A percentile compares a stretch with the other conserved stretches of the same genome.
phyloP scores from a whole-genome alignment of 2,113 vertebrate species.

The Antechinus flavipes region DNA sequence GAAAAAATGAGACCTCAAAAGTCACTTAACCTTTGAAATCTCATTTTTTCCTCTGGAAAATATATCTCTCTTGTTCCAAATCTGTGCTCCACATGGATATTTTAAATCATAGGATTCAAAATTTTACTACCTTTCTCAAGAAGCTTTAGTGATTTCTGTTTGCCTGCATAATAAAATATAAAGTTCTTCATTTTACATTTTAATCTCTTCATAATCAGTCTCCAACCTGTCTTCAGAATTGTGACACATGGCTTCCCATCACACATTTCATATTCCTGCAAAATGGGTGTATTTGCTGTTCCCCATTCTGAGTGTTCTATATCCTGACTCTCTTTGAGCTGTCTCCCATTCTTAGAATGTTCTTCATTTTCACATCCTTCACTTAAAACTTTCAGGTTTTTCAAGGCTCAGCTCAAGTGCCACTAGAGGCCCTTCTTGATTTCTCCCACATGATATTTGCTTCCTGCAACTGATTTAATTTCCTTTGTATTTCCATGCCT shows the following conservation, averaged over 20 bases:
- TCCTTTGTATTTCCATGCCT: not conserved
- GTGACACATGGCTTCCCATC: not conserved
- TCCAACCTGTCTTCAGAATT: not conserved
- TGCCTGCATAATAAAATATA: not conserved
- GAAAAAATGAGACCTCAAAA: not conserved
- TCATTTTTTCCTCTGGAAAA: not conserved
- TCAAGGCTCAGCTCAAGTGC: not conserved
- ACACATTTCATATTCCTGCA: not conserved
- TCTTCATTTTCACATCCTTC: not conserved
- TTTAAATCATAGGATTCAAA: not conserved
- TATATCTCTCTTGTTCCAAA: not conserved
- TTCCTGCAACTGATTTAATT: not conserved
- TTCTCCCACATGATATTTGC: not conserved
- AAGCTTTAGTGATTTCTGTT: not conserved
- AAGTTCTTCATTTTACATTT: not conserved
- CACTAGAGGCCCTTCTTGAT: not conserved
- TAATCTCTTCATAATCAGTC: not conserved
- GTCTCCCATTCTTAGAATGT: not conserved
- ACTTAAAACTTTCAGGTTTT: not conserved
- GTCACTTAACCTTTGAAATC: not conserved
- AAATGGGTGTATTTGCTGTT: not conserved
- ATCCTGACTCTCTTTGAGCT: not conserved
- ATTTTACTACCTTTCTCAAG: not conserved
- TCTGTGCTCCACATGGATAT: not conserved
- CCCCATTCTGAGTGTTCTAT: not conserved